These are phyloP conservation scores for Oreochromis tanganicae DNA, from an alignment of 2,113 vertebrate genomes.

Conservation along the genomic window DNA sequence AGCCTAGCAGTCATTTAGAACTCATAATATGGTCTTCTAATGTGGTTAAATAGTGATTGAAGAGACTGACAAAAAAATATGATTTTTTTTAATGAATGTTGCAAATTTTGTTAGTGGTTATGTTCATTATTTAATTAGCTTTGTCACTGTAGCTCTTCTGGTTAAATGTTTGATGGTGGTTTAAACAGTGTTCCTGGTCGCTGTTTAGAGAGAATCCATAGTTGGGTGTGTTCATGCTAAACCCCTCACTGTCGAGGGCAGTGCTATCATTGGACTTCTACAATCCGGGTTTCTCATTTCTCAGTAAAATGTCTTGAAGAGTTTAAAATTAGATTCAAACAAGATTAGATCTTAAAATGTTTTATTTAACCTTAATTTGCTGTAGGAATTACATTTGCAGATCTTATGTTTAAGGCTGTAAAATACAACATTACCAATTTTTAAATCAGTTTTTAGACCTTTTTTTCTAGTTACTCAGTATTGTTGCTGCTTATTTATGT, in stretches of 20 bases:
- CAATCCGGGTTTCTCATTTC: too few species aligned
- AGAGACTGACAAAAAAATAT: not conserved
- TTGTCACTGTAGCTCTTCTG: not conserved
- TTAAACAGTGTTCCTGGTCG: not conserved
- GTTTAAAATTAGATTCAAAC: not conserved
- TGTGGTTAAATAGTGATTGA: not conserved
- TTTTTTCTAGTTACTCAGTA: not conserved
- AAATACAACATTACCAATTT: not conserved
- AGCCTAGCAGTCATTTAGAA: not conserved
- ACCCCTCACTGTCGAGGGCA: not conserved
- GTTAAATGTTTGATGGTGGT: not conserved
- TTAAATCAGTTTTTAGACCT: not conserved
- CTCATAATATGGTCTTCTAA: not conserved
- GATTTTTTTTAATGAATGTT: not conserved
- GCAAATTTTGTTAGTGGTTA: not conserved
- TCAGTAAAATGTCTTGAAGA: not conserved
- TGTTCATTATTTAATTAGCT: not conserved
- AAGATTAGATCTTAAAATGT: not conserved
- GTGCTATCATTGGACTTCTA: not conserved
- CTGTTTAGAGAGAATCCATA: constrained; percentile 37
- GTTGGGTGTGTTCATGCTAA: not conserved
- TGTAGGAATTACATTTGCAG: not conserved
- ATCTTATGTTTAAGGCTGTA: not conserved
- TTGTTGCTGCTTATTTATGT: not conserved
- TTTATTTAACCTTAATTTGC: not conserved